Evolutionary conservation across 2,113 vertebrate species (phyloP), one percentile per base, ranked within the genome.

Genomic region (Oryctolagus cuniculus): DNA sequence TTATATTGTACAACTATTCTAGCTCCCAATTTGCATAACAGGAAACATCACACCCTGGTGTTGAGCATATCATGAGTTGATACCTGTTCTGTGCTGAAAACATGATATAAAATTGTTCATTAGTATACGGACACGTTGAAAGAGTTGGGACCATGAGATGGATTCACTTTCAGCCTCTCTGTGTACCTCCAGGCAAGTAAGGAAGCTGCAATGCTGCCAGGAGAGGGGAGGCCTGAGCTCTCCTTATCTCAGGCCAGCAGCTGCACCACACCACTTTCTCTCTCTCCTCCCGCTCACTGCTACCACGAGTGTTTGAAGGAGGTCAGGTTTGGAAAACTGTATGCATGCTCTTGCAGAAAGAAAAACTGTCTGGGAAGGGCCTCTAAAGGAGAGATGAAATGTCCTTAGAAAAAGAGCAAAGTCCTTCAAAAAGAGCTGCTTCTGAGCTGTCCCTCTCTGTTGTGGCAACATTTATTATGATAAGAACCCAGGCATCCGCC

Each of bases 131-230:
- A 90, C 73, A 94, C 49, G 72, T 24, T 90, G 85, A 91, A 97
- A 92, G 51, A 89, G 82, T 97, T 91, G 70, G 92, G 97, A 96
- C 93, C 58, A 95, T 75, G 82, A 74, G 92, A 95, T 80, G 78
- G 95, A 85, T 53, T 93, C 74, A 83, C 96, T 96, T 97, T 92
- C 95, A 90, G 92, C n/a, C 78, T 82, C 74, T 95, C 36, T 93
- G 51, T 93, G 96, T 90, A 95, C 87, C 80, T 94, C 89, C 69
- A 95, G 83, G 94, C 90, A 95, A 96, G 95, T 49, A 82, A 85
- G 82, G 63, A 92, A 44, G 55, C 78, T 85, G 64, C 38, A 64
- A 36, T 38, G 77, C n/a, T 87, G 70, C 86, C 61, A 81, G 72
- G 36, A 94, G 81, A 96, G 85, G 81, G 29, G 90, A 78, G 87